A percentile compares a stretch with the other conserved stretches of the same genome.
Evolutionary conservation across 2,888 invertebrate genomes (phyloP).

Genomic region (Deilephila porcellus): DNA sequence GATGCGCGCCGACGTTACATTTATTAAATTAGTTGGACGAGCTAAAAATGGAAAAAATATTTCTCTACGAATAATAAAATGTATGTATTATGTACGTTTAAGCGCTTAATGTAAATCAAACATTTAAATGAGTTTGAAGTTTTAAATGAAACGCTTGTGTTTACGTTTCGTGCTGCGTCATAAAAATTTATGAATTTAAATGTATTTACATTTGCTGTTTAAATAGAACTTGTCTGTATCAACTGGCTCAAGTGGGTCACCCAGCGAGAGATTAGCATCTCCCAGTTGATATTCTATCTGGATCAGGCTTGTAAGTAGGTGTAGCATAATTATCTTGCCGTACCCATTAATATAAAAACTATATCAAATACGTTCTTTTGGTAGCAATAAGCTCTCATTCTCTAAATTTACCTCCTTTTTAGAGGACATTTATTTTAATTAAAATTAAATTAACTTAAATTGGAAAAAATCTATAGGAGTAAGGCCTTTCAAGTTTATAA

Average conservation of each 20-base stretch:
- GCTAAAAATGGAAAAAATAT: not conserved
- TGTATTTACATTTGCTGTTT: not conserved
- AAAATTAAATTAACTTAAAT: too few relatives aligned
- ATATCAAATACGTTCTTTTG: too few relatives aligned
- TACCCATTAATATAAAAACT: too few relatives aligned
- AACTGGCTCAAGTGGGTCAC: not conserved
- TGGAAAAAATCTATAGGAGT: too few relatives aligned
- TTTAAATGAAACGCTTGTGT: slow-evolving; percentile 18
- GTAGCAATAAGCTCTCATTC: too few relatives aligned
- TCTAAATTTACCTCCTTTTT: too few relatives aligned
- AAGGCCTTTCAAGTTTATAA: too few relatives aligned
- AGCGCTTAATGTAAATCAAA: slow-evolving; percentile 32
- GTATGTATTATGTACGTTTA: not conserved
- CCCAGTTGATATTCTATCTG: too few relatives aligned
- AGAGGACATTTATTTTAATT: too few relatives aligned
- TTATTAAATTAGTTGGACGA: slow-evolving; percentile 26
- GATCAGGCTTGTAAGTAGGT: too few relatives aligned
- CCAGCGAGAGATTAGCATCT: not conserved
- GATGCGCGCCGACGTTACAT: slow-evolving; percentile 32
- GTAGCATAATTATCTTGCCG: too few relatives aligned
- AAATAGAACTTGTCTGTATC: not conserved
- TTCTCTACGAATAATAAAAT: slow-evolving; percentile 13
- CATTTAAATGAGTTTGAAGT: slow-evolving; percentile 12
- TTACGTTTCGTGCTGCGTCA: not conserved
- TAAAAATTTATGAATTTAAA: slow-evolving; percentile 19